These are phyloP conservation scores for Ashinkailepas kermadecensis DNA, from an alignment of 2,888 invertebrate species.

Conservation along the genomic window DNA sequence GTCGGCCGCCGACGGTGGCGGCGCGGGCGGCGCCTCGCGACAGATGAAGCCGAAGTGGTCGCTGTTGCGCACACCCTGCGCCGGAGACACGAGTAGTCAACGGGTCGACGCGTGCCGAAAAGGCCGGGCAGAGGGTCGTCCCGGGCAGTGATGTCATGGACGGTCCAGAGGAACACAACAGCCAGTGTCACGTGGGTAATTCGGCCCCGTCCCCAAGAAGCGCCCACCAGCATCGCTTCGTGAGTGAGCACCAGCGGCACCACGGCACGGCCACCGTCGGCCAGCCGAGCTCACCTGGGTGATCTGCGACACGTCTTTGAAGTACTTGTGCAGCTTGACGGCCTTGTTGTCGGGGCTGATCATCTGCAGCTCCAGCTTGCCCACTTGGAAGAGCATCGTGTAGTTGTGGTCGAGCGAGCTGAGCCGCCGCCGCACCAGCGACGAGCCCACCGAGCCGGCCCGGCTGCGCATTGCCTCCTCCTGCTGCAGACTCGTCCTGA, in stretches of 20 bases:
- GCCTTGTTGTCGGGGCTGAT: conserved; percentile 91
- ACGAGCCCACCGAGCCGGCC: conserved; percentile 32
- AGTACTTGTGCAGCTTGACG: conserved; percentile 73
- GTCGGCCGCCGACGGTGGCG: background rate
- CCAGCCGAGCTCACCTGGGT: conserved; percentile 45
- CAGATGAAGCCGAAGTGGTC: conserved; percentile 94
- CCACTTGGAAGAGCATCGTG: conserved; percentile 88
- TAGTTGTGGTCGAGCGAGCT: conserved; percentile 61
- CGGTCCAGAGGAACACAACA: too few species aligned
- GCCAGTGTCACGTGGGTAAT: too few species aligned
- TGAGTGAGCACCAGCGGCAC: too few species aligned
- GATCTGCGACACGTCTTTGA: conserved; percentile 81
- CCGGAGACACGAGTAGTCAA: too few species aligned
- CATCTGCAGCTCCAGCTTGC: conserved; percentile 72
- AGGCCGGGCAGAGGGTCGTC: too few species aligned
- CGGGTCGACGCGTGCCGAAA: too few species aligned
- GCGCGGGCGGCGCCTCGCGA: conserved; percentile 50
- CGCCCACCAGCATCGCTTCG: too few species aligned
- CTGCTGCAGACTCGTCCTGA: conserved; percentile 23
- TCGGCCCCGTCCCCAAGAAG: too few species aligned
- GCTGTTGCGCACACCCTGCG: conserved; percentile 61
- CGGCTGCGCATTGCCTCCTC: conserved; percentile 29
- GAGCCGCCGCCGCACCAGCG: conserved; percentile 23
- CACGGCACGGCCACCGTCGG: background rate
- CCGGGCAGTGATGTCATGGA: too few species aligned